Base-by-base conservation (phyloP, 64 coral and sea anemone species). In the Dendronephthya gigantea region DNA sequence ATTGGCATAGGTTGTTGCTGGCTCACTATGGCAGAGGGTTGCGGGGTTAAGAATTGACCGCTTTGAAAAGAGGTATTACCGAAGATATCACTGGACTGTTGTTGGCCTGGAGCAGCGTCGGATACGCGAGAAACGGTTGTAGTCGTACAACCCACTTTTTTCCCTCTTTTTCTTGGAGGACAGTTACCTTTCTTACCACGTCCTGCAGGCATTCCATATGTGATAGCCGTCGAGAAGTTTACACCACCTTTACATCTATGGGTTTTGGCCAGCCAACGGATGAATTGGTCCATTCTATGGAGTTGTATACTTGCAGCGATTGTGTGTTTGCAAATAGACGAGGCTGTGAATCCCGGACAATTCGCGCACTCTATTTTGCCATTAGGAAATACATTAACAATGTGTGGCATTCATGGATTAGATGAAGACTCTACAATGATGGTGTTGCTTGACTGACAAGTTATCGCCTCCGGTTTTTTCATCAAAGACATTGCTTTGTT, bases 311-410 rank as follows among this genome's bases (percentile, higher is more conserved):
- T 75, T 40, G 56, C 56, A 6, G 65, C 56, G 30, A 79, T 1
- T 40, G 72, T 36, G 47, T 87, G 85, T 13, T 59, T 40, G 13
- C 85, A 87, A 22, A 87, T 43, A n/a, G 68, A 43, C 25, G 37
- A 87, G 15, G 35, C 37, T 49, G 68, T 29, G 33, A 72, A 87
- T n/a, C 85, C 85, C 12, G 66, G 85, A 6, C 66, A 87, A n/a
- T n/a, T n/a, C 27, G 72, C 83, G 51, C 49, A 58, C 34, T 32
- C 51, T 33, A 28, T 17, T 15, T 66, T 66, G 14, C 58, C 58
- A 66, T 66, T 66, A 22, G 58, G 58, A 30, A 30, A 66, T 66
- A 66, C 2, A 30, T n/a, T 66, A 2, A 66, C 58, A 2, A 66
- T 17, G 29, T 66, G 58, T 6, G 83, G 83, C 19, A 11, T 85